These are phyloP conservation scores for Platysternon megacephalum DNA, from an alignment of 2,113 vertebrate genomes.

Conservation along the genomic window DNA sequence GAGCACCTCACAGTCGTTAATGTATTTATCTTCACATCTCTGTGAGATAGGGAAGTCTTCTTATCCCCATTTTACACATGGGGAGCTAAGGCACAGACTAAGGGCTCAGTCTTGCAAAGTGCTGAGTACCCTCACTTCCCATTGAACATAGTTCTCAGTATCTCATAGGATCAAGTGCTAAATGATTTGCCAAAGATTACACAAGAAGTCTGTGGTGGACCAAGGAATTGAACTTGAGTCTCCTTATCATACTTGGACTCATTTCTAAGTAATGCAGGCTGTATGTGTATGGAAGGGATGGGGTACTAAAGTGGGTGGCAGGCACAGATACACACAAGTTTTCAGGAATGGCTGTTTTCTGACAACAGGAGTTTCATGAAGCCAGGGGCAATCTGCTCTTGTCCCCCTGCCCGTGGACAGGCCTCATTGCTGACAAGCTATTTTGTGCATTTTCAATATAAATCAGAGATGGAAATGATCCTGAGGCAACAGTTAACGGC, in stretches of 20 bases:
- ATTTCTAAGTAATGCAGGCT: background rate
- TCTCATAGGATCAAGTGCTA: background rate
- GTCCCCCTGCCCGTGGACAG: background rate
- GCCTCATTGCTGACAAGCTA: background rate
- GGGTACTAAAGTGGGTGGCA: background rate
- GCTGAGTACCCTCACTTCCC: background rate
- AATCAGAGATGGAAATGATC: background rate
- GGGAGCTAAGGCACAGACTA: background rate
- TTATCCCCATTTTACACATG: background rate
- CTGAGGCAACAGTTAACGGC: background rate
- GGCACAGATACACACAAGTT: background rate
- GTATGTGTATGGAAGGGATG: rapidly evolving
- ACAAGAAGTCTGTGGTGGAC: background rate
- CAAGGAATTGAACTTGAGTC: background rate
- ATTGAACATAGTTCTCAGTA: background rate
- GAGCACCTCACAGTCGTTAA: background rate
- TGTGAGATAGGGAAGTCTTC: background rate
- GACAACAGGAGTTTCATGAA: background rate
- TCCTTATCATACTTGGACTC: background rate
- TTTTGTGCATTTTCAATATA: background rate
- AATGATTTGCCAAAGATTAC: background rate
- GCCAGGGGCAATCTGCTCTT: background rate
- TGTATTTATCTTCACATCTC: background rate
- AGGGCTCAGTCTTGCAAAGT: background rate
- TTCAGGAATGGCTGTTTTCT: background rate